Base-by-base conservation (phyloP, 2,888 invertebrate genomes). In the Caenorhabditis panamensis region DNA sequence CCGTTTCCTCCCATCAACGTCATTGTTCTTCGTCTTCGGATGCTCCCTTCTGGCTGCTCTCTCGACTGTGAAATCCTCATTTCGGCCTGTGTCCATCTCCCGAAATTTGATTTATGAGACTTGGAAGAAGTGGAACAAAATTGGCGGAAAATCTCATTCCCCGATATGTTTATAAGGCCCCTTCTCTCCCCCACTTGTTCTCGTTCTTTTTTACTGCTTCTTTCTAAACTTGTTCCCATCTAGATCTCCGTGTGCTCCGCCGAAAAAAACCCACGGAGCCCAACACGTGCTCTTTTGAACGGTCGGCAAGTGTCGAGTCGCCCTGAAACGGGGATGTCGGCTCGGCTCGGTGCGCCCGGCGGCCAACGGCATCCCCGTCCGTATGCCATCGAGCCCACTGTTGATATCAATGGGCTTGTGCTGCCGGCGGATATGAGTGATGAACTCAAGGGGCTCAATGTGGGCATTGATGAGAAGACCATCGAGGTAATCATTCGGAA, bases 371-470 rank as follows among this genome's bases (percentile, higher is more conserved):
- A 81, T 81, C 81, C 81, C 81, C 81, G 73, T 67, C 76, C 76
- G 81, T 76, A 62, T 53, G 75, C 58, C 68, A 63, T 44, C 54
- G 82, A 80, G 49, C 73, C 78, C 13, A 84, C 88, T 24, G 84
- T 85, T 41, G 82, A 85, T 44, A 85, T 87, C 67, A 86, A 90
- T 75, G 89, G 89, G 24, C 79, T 90, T 16, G 71, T 87, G 26
- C 44, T 90, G 51, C 90, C 90, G 26, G 88, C 84, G n/a, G 88
- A 90, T 72, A 89, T 90, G 89, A 80, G 82, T 59, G 88, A 89
- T 59, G 89, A 90, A 68, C 73, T 90, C 2, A 86, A 90, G 76
- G 86, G 82, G 9, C 82, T 90, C 28, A 90, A 90, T 72, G 86
- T 90, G 59, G 75, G 83, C 56, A 86, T 90, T 61, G 89, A 90